Base-by-base conservation (phyloP, 2,888 invertebrate species). In the Drosophila prolongata region DNA sequence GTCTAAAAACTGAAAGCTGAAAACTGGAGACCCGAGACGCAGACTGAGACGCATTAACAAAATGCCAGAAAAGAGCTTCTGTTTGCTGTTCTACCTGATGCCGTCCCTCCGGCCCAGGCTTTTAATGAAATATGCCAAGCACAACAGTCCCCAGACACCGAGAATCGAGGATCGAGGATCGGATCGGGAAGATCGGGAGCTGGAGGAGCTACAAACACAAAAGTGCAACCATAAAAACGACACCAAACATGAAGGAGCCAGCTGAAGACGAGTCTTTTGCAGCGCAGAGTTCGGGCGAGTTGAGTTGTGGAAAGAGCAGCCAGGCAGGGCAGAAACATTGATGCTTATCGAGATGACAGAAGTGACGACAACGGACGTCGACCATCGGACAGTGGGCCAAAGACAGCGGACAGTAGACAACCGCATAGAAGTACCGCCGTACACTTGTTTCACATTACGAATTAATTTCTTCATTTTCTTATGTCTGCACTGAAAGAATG, bases 11-110 rank as follows among this genome's bases (percentile, higher is more conserved):
- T 30, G 46, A 5, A 38, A 37, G 40, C 40, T 40, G 52, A 13
- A 14, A 54, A 37, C 42, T 16, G 37, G 40, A 54, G 54, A 42
- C 43, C n/a, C 66, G 68, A 77, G 76, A 58, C 73, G 77, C 73
- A 83, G 79, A 86, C 73, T 76, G 76, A 83, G 80, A 86, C 85
- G 82, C 89, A 90, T 86, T 87, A 85, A 88, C 86, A 81, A 88
- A 90, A 86, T 89, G 80, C 77, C 77, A 78, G 79, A 84, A 90
- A 90, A 85, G 90, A 87, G 90, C 91, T 91, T 91, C 90, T 91
- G 91, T 91, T 88, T 85, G 65, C 71, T 73, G 71, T 73, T 65
- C 56, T 65, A 56, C 74, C 65, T 73, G 56, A 24, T 47, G 57
- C 53, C 61, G 49, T 59, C 42, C 42, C 60, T 27, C 27, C 14